Conservation (phyloP, 2,113 vertebrate species). For the Microtus ochrogaster region DNA sequence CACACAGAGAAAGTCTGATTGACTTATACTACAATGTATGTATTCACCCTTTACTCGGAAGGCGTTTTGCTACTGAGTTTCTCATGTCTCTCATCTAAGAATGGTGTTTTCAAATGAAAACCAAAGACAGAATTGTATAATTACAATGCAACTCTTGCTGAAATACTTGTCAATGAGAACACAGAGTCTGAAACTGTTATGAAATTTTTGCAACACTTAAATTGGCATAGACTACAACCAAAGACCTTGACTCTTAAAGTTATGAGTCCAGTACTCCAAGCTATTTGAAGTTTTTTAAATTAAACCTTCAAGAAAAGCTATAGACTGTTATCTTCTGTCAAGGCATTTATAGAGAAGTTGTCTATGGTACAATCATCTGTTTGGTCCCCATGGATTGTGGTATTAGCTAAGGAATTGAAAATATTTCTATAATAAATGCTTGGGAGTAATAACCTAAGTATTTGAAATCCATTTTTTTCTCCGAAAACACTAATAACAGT, state of each 20-base stretch:
- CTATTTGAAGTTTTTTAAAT: not conserved
- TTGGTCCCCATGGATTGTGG: not conserved
- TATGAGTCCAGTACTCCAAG: not conserved
- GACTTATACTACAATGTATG: not conserved
- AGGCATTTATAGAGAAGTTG: not conserved
- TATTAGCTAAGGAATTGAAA: not conserved
- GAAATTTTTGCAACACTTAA: not conserved
- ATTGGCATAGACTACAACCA: not conserved
- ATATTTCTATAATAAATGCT: not conserved
- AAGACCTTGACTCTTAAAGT: not conserved
- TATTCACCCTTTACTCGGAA: not conserved
- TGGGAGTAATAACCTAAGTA: not conserved
- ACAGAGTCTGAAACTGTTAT: not conserved
- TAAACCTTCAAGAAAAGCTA: not conserved
- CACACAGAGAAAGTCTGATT: not conserved
- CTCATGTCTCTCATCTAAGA: not conserved
- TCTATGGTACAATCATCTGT: not conserved
- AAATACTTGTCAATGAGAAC: not conserved
- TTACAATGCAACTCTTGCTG: not conserved
- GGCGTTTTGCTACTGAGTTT: not conserved
- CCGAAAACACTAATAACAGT: not conserved
- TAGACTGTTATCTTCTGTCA: not conserved
- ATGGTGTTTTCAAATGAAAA: not conserved
- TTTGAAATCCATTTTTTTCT: not conserved
- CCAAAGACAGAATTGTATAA: not conserved